Conservation (phyloP, 2,113 vertebrate species). For the Hypocryptadius cinnamomeus region DNA sequence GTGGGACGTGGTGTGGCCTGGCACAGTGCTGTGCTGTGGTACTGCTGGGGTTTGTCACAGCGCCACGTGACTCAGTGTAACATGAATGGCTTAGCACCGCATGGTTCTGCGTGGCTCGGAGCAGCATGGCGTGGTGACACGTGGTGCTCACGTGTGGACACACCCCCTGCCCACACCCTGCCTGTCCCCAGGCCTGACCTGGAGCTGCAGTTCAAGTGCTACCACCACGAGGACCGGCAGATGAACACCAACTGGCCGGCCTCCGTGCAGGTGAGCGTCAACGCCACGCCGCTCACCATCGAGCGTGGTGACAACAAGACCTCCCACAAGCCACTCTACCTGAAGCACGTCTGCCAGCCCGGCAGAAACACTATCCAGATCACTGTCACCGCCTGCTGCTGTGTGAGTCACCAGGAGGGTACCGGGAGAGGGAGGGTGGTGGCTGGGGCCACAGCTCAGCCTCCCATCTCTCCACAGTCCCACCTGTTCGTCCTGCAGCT, state of each 20-base stretch:
- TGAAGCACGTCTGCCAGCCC: constrained; percentile 93
- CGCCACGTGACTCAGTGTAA: background rate
- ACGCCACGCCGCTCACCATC: constrained; percentile 87
- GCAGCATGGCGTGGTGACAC: background rate
- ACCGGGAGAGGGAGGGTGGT: background rate
- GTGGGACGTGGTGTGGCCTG: background rate
- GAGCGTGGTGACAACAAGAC: constrained; percentile 95
- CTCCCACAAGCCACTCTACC: constrained; percentile 91
- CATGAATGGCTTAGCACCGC: background rate
- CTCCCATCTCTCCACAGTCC: constrained; percentile 69
- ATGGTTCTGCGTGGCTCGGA: rapidly evolving
- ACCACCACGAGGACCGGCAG: constrained; percentile 94
- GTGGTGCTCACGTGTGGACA: rapidly evolving
- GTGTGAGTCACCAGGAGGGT: constrained; percentile 70
- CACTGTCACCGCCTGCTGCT: constrained; percentile 94
- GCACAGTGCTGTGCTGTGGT: background rate
- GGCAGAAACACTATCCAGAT: constrained; percentile 97
- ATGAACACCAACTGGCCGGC: constrained; percentile 98
- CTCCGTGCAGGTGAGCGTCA: constrained; percentile 93
- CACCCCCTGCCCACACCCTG: background rate
- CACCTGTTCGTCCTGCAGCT: constrained; percentile 96
- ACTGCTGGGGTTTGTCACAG: background rate
- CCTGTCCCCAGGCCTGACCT: constrained; percentile 81
- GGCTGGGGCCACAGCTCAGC: background rate
- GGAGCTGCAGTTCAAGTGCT: constrained; percentile 96